phyloP scores from a whole-genome alignment of 2,888 invertebrate genomes.

The Autographa gamma region DNA sequence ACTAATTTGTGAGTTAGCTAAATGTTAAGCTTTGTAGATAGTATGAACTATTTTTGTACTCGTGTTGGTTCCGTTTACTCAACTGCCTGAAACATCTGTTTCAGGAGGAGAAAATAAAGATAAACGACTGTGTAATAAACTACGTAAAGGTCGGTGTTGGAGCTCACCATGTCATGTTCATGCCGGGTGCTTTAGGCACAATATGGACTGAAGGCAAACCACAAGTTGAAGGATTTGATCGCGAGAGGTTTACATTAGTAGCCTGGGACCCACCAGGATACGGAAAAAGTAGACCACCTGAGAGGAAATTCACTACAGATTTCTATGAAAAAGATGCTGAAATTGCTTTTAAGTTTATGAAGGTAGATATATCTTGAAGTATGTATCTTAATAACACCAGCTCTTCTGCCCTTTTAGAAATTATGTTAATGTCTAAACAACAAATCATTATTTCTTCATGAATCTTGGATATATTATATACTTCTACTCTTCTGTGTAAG shows the following conservation, averaged over 20 bases:
- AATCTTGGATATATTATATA: background rate
- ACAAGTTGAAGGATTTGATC: constrained; percentile 91
- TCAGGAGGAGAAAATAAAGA: constrained; percentile 90
- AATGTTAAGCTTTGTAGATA: background rate
- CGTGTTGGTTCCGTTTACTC: too few relatives aligned
- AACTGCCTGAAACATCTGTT: constrained; percentile 47
- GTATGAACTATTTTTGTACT: background rate
- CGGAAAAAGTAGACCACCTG: constrained; percentile 94
- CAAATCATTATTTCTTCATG: background rate
- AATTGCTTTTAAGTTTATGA: constrained; percentile 92
- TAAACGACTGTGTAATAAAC: constrained; percentile 89
- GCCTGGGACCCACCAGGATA: constrained; percentile 97
- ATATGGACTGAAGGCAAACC: constrained; percentile 95
- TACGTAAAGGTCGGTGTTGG: constrained; percentile 90
- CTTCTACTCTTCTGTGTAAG: background rate
- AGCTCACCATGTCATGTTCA: constrained; percentile 90
- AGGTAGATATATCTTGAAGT: constrained; percentile 72
- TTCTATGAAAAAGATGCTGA: constrained; percentile 94
- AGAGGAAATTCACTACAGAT: constrained; percentile 91
- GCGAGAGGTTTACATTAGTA: constrained; percentile 90
- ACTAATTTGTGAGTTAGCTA: background rate
- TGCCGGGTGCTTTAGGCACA: constrained; percentile 95
- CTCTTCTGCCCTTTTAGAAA: too few relatives aligned
- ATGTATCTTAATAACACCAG: too few relatives aligned
- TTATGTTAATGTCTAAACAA: background rate